These are phyloP conservation scores for Elegia similella DNA, from an alignment of 2,888 invertebrate genomes.

Conservation along the genomic window DNA sequence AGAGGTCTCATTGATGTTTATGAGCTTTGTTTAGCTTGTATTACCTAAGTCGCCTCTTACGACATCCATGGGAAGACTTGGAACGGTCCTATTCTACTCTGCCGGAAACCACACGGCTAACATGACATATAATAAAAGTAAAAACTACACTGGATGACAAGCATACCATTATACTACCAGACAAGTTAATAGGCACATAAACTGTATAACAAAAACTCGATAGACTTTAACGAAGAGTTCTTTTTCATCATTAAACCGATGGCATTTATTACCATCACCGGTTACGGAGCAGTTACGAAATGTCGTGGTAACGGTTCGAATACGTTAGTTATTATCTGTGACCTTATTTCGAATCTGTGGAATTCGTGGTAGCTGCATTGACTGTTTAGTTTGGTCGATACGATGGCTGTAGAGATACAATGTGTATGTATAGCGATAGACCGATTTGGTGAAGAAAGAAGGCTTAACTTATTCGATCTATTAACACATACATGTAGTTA, in stretches of 20 bases:
- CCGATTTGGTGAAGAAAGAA: neutral
- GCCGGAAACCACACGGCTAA: no score
- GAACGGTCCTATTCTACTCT: no score
- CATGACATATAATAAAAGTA: no score
- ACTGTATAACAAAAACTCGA: neutral
- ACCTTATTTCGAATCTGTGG: conserved; percentile 2
- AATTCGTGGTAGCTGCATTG: neutral
- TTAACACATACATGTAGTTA: no score
- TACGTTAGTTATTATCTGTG: conserved; percentile 11
- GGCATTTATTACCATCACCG: neutral
- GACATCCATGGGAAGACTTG: no score
- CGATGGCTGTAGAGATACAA: neutral
- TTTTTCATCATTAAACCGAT: neutral
- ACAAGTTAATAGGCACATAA: neutral
- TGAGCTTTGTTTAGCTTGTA: no score
- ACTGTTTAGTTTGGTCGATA: neutral
- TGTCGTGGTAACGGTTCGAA: conserved; percentile 17
- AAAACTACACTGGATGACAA: no score
- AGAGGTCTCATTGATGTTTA: no score
- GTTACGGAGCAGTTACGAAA: conserved; percentile 18
- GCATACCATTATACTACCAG: no score
- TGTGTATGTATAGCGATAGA: neutral
- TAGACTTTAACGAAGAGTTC: neutral
- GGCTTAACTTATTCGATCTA: no score
- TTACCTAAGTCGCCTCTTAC: no score